A percentile compares a stretch with the other conserved stretches of the same genome.
phyloP scores from a whole-genome alignment of 1,140 invertebrate species.

The Bombus difficillimus region DNA sequence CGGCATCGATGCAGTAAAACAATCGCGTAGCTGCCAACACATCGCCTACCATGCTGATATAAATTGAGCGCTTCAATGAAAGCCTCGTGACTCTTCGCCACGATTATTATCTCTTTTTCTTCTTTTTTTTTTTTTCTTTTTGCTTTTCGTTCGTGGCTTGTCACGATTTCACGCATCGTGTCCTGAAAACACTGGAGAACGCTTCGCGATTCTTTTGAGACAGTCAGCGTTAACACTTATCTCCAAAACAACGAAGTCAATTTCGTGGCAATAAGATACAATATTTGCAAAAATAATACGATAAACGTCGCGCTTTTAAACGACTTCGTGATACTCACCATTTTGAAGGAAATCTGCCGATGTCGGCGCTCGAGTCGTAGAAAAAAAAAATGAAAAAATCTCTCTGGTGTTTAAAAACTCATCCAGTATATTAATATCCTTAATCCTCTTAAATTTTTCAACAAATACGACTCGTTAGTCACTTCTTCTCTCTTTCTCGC shows the following conservation, averaged over 20 bases:
- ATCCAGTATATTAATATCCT: slow-evolving; percentile 23
- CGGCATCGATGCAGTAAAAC: background rate
- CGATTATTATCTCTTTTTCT: background rate
- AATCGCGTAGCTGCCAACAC: background rate
- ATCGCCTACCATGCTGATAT: slow-evolving; percentile 3
- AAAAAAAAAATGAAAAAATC: background rate
- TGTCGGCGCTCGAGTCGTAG: slow-evolving; percentile 53
- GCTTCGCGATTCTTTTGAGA: background rate
- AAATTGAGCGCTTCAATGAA: slow-evolving; percentile 24
- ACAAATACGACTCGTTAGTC: background rate
- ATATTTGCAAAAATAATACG: background rate
- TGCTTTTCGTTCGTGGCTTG: background rate
- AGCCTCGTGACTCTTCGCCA: slow-evolving; percentile 19
- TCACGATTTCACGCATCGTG: background rate
- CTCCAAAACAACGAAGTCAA: background rate
- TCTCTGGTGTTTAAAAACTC: slow-evolving; percentile 6
- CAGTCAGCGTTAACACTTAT: no score
- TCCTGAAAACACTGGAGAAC: background rate
- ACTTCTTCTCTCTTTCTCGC: background rate
- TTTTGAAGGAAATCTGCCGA: slow-evolving; percentile 70
- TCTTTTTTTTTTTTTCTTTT: background rate
- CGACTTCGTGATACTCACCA: slow-evolving; percentile 65
- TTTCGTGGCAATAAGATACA: no score
- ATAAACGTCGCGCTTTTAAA: background rate
- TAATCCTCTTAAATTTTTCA: background rate